These are phyloP conservation scores for Drosophila antonietae DNA, from an alignment of 2,888 invertebrate species.

Conservation along the genomic window DNA sequence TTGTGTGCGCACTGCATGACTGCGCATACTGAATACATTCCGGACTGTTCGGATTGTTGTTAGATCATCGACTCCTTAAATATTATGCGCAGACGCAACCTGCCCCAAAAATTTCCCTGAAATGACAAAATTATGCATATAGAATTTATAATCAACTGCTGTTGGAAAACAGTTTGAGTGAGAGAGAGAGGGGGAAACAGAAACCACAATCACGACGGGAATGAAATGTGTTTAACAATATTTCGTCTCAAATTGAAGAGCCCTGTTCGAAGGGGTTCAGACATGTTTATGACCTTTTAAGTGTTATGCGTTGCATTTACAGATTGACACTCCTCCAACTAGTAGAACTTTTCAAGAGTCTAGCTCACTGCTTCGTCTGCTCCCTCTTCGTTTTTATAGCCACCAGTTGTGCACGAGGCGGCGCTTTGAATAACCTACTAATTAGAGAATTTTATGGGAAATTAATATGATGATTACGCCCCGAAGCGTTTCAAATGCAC, in stretches of 20 bases:
- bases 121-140: slow-evolving; percentile 69
- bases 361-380: neutral
- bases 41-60: neutral
- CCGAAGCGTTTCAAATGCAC: slow-evolving; percentile 36
- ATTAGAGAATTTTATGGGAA: slow-evolving; percentile 71
- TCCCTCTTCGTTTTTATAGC: slow-evolving; percentile 34
- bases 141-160: slow-evolving; percentile 64
- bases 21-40: slow-evolving; percentile 39
- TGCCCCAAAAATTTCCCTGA: slow-evolving; percentile 63
- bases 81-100: slow-evolving; percentile 71
- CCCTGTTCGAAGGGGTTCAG: slow-evolving; percentile 41
- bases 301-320: slow-evolving; percentile 65
- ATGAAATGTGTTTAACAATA: slow-evolving; percentile 48
- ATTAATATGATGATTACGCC: slow-evolving; percentile 69
- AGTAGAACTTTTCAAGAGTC: slow-evolving; percentile 12
- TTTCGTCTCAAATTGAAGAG: slow-evolving; percentile 17
- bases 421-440: slow-evolving; percentile 68
- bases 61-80: slow-evolving; percentile 20
- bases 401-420: slow-evolving; percentile 60
- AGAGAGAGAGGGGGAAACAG: neutral
- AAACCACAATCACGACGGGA: slow-evolving; percentile 34
- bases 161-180: slow-evolving; percentile 18
- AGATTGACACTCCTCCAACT: slow-evolving; percentile 51
- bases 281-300: slow-evolving; percentile 67
- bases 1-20: slow-evolving; percentile 46